Evolutionary conservation across 2,888 invertebrate genomes (phyloP), one percentile per base, ranked within the genome.

Genomic region (Nysson spinosus): DNA sequence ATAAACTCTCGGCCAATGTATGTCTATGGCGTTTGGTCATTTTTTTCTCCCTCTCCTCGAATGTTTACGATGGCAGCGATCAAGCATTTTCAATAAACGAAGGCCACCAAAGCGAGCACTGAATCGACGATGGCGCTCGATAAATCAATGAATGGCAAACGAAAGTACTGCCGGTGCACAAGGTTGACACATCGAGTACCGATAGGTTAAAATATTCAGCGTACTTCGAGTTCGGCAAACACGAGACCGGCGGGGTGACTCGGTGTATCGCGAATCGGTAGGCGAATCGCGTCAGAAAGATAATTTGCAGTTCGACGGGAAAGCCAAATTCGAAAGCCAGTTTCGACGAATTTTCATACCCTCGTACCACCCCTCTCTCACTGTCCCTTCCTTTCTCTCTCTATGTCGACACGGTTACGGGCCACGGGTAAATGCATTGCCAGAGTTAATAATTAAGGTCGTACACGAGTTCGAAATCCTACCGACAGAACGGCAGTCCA

Each of bases 201-300:
- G 17, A 17, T 22, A 32, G 51, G 24, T 50, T 71, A 60, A 74
- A 74, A 74, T 74, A 73, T 74, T 68, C 71, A 73, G 14, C 42
- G 58, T 12, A 43, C 46, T 46, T 19, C 19, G 50, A 24, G 46
- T 42, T 58, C 61, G 52, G 47, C 57, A 49, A 65, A 52, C 60
- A 57, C 57, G 30, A 30, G 35, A 28, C 39, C n/a, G n/a, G n/a
- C n/a, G n/a, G n/a, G n/a, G n/a, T n/a, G n/a, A n/a, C n/a, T n/a
- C 11, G 30, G 14, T 20, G 22, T 19, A 11, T 3, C 16, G n/a
- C 34, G 11, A 14, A 11, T 4, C 4, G n/a, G 9, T 24, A 5
- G 24, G 6, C 6, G 34, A 47, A 54, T 55, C 54, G 50, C 46
- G 61, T 60, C 39, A 46, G 52, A 42, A 72, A 72, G 65, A 75